phyloP scores from a whole-genome alignment of 92 coral and sea anemone genomes.

The Desmophyllum pertusum region DNA sequence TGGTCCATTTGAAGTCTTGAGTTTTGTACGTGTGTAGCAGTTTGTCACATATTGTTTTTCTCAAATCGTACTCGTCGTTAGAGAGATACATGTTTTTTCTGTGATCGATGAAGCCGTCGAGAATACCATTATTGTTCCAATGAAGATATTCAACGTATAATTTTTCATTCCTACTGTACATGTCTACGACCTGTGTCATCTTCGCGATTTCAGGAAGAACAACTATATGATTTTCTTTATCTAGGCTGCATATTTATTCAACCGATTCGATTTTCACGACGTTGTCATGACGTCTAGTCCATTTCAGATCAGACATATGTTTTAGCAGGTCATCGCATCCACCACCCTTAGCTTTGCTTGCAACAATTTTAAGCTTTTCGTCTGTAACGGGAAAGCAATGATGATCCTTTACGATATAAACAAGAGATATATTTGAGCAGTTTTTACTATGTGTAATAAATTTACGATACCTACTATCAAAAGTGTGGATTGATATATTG shows the following conservation, averaged over 20 bases:
- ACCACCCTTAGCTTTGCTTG: conserved; percentile 47
- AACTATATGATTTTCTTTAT: conserved; percentile 31
- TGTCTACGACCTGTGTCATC: conserved; percentile 14
- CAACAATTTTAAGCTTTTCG: conserved; percentile 34
- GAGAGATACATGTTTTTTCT: conserved; percentile 44
- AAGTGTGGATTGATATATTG: conserved; percentile 48
- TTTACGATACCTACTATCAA: conserved; percentile 42
- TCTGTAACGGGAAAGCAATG: conserved; percentile 37
- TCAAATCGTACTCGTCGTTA: conserved; percentile 35
- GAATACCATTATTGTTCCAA: conserved; percentile 32
- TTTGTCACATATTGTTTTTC: too few relatives aligned
- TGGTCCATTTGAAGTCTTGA: too few relatives aligned
- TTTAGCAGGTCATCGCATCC: conserved; percentile 33
- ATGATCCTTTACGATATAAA: conserved; percentile 28
- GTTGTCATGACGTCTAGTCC: background rate
- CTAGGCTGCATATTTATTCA: background rate
- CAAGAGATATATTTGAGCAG: background rate
- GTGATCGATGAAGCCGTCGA: conserved; percentile 47
- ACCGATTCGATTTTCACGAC: conserved; percentile 15
- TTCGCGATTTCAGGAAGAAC: conserved; percentile 25
- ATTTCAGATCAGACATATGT: conserved; percentile 23
- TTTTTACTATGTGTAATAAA: conserved; percentile 13
- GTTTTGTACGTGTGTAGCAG: too few relatives aligned
- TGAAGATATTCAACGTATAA: conserved; percentile 39
- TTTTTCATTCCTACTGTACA: background rate